Base-by-base conservation (phyloP, 2,113 vertebrate species). In the Pygoscelis adeliae region DNA sequence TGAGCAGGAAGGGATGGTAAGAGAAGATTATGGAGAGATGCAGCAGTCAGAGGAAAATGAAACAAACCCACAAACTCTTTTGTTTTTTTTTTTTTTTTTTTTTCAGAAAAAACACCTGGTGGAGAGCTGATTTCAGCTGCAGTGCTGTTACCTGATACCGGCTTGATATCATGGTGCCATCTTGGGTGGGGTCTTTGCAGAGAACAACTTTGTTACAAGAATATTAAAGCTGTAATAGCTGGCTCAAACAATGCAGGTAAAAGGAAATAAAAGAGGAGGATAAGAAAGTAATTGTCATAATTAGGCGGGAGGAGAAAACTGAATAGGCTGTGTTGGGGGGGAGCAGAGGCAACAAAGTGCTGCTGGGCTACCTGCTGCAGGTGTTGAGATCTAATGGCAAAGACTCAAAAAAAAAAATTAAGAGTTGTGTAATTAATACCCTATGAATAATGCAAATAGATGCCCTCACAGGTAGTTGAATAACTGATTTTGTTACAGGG, bases 271-370 rank as follows among this genome's bases (percentile, higher is more conserved):
- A 92, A 77, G 62, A 72, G 61, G n/a, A 86, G 49, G 85, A 83
- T 83, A 74, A 96, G 83, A 97, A 88, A 84, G 50, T 90, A 94
- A 87, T 94, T 95, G 86, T 67, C 83, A 71, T 95, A 97, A 96
- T 96, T 87, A 94, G 83, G 53, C 83, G 90, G 86, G 83, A 92
- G 90, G n/a, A 83, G 46, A 96, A 91, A 88, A 94, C 26, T 80
- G 73, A 87, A 87, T 87, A 89, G 80, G 55, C 34, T 81, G 36
- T 65, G 77, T 62, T 89, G 72, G 66, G 56, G 40, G 72, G 66
- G 55, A 77, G 56, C 5, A 5, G 46, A 85, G 69, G 46, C 80
- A 89, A 22, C 55, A 87, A 85, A 92, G 34, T 0, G 0, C 87
- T 96, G 89, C 83, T 95, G 80, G 61, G 81, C 40, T 92, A 69